A percentile compares a stretch with the other conserved stretches of the same genome.
These are phyloP conservation scores for Loripinus fragilis DNA, from an alignment of 2,888 invertebrate species.

Conservation along the genomic window DNA sequence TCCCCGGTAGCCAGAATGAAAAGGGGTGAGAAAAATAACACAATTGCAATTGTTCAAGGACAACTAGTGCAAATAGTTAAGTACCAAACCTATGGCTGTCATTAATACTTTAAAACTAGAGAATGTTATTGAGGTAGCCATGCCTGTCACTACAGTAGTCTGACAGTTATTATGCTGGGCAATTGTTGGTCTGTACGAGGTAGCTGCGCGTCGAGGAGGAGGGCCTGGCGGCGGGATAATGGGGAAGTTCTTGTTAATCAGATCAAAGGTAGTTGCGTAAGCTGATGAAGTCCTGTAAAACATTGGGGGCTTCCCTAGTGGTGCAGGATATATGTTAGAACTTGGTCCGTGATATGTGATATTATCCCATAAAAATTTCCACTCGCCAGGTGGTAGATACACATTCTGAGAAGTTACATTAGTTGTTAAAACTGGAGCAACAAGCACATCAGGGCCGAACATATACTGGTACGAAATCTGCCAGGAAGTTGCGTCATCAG, in stretches of 20 bases:
- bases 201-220: background rate
- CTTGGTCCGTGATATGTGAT: slow-evolving; percentile 43
- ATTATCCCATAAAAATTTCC: slow-evolving; percentile 73
- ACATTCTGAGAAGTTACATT: slow-evolving; percentile 63
- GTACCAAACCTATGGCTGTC: background rate
- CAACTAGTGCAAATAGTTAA: too few species aligned
- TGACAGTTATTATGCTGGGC: background rate
- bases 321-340: slow-evolving; percentile 63
- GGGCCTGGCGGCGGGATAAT: slow-evolving; percentile 25
- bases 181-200: slow-evolving; percentile 3
- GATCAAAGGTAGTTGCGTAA: slow-evolving; percentile 56
- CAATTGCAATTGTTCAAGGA: too few species aligned
- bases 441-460: slow-evolving; percentile 76
- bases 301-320: slow-evolving; percentile 76
- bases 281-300: slow-evolving; percentile 71
- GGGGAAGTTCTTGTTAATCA: slow-evolving; percentile 47
- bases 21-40: too few species aligned
- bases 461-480: slow-evolving; percentile 74
- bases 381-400: slow-evolving; percentile 71
- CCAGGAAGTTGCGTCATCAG: slow-evolving; percentile 61
- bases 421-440: slow-evolving; percentile 74
- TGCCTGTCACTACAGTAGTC: background rate
- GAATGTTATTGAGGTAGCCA: background rate
- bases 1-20: too few species aligned
- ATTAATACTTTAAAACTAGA: background rate